Conservation (phyloP, 2,113 vertebrate species). For the Elachura formosa region DNA sequence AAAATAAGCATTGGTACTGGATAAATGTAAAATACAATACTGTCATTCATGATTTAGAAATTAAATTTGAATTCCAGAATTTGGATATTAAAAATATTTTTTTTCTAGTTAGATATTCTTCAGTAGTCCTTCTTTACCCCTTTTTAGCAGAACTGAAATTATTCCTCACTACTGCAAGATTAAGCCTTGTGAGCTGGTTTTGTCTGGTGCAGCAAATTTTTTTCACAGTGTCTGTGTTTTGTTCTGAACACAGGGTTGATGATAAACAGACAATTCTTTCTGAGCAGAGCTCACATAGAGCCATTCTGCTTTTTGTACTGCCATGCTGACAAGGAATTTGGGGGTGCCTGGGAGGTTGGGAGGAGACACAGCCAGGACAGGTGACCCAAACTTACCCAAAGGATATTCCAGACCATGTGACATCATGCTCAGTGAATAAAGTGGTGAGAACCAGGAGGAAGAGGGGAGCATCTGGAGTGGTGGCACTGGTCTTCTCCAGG, state of each 20-base stretch:
- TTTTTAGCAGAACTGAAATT: neutral
- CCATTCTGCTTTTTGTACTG: neutral
- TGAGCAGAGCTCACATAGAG: neutral
- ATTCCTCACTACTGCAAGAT: neutral
- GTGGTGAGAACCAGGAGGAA: neutral
- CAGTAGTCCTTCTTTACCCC: neutral
- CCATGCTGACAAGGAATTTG: rapidly evolving
- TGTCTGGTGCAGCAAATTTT: neutral
- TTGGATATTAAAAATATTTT: neutral
- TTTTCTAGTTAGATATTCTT: neutral
- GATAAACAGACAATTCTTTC: neutral
- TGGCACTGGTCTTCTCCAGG: neutral
- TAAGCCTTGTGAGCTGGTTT: neutral
- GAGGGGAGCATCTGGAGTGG: neutral
- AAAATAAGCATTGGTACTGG: neutral
- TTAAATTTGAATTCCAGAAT: neutral
- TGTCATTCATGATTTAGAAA: neutral
- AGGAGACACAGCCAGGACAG: neutral
- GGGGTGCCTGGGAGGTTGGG: rapidly evolving
- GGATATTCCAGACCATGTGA: neutral
- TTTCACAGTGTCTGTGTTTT: neutral
- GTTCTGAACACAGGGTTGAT: neutral
- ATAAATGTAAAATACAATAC: neutral
- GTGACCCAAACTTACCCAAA: neutral
- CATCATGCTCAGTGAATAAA: neutral